Base-by-base conservation (phyloP, 2,113 vertebrate species). In the Semnornis frantzii region DNA sequence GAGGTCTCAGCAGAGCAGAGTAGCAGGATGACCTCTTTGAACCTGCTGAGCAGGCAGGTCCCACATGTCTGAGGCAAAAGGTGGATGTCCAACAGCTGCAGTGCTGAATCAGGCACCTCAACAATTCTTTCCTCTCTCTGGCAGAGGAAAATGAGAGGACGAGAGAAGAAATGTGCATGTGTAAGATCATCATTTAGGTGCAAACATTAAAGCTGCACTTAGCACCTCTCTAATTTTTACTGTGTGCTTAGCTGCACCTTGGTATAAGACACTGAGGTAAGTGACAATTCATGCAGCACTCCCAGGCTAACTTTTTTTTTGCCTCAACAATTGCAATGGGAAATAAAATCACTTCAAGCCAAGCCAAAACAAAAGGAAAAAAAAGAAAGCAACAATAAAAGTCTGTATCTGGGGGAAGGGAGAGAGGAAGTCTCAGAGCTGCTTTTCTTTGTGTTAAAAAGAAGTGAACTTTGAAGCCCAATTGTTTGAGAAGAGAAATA, bases 181-280 rank as follows among this genome's bases (percentile, higher is more conserved):
- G 60, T 68, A 57, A 54, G 72, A 76, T 85, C 94, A 33, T 57
- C 44, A 10, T 42, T 3, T 34, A 64, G 88, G 77, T 83, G 73
- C 85, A 84, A 93, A 79, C 76, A 60, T 95, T 92, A 90, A 93
- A 96, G 82, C 83, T 84, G 80, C 83, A 75, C 96, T 96, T 96
- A 96, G 86, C 90, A 92, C 92, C 92, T 95, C 91, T 87, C 89
- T 96, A 34, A 63, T 88, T 87, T 92, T 88, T 92, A 96, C 90
- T 92, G 64, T 65, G 80, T 39, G 76, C 76, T 81, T 79, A 86
- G 54, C 85, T 71, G 42, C 21, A 10, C 55, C 28, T 7, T 58
- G 82, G 8, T 71, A 88, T 93, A 42, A 85, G 76, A 66, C 70
- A 54, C 69, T 3, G n/a, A 95, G 63, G 73, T 57, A 83, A 85